phyloP scores from a whole-genome alignment of 2,888 invertebrate genomes.

The Sarcophaga subvicina region DNA sequence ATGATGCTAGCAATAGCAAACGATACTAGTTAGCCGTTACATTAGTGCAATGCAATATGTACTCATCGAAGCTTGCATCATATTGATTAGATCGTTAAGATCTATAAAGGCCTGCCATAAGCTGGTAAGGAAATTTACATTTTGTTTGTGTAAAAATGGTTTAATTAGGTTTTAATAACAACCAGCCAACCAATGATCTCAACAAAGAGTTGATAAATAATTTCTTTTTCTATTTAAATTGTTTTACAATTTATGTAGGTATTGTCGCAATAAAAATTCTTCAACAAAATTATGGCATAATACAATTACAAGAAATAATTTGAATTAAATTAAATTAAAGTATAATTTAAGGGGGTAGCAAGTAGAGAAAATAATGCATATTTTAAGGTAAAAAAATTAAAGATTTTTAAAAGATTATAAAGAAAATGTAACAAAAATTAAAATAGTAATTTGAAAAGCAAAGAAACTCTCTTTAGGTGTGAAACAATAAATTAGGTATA shows the following conservation, averaged over 20 bases:
- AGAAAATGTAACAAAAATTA: too few relatives aligned
- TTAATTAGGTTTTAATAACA: slow-evolving; percentile 39
- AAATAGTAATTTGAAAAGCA: too few relatives aligned
- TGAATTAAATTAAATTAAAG: too few relatives aligned
- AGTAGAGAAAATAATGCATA: too few relatives aligned
- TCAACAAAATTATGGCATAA: too few relatives aligned
- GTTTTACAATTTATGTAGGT: neutral
- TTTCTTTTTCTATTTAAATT: neutral
- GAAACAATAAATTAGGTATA: too few relatives aligned
- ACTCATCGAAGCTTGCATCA: neutral
- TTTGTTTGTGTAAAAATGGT: slow-evolving; percentile 48
- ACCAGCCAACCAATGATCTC: neutral
- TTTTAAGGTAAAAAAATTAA: too few relatives aligned
- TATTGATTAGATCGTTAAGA: slow-evolving; percentile 43
- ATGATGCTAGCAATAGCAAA: slow-evolving; percentile 9
- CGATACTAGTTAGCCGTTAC: neutral
- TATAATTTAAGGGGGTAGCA: too few relatives aligned
- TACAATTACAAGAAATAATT: too few relatives aligned
- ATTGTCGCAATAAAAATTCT: too few relatives aligned
- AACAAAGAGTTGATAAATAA: neutral
- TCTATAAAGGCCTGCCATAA: neutral
- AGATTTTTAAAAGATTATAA: too few relatives aligned
- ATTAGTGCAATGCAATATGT: neutral
- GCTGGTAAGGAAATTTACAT: slow-evolving; percentile 46
- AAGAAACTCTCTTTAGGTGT: too few relatives aligned